Evolutionary conservation across 2,888 invertebrate genomes (phyloP), one percentile per base, ranked within the genome.

Genomic region (Lasiommata megera): DNA sequence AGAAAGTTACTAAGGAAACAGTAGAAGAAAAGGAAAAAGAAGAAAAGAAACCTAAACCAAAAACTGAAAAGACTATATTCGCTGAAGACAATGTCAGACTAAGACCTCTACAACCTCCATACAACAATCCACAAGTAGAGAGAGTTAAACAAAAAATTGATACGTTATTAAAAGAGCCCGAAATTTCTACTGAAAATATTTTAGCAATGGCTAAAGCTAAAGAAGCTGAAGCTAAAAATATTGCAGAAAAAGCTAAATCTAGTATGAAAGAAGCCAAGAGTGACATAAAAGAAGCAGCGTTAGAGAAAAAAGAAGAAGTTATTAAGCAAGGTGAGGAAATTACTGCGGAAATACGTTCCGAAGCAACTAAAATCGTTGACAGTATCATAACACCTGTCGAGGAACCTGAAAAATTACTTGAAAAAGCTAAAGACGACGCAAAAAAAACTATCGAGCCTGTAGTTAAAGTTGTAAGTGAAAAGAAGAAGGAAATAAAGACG

Each of bases 361-460:
- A 88, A 72, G 88, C 79, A 0, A 77, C 79, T 0, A 88, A 89
- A 75, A 88, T 89, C 14, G 82, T 89, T 1, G 82, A 90, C 18
- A 88, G 87, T 47, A 88, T 89, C 9, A 84, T 90, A 64, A 89
- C 88, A n/a, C 90, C 90, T 0, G 80, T 90, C 0, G 88, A 88
- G 68, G 79, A 87, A 56, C 86, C 88, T 1, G 82, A 80, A 69
- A 74, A 76, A 3, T 38, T 72, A 0, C 58, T 61, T 28, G 74
- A 77, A 46, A 76, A 76, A 44, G 28, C 66, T 1, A 76, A 73
- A 72, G 61, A 69, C 47, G 70, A 69, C 40, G 53, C 69, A 0
- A 82, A 83, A 63, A 67, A 68, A 56, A 65, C 43, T n/a, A 85
- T 88, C 59, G 88, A 88, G 60, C 88, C 90, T 0, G 80, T 85